Base-by-base conservation (phyloP, 1,140 invertebrate genomes). In the Anastrepha ludens region DNA sequence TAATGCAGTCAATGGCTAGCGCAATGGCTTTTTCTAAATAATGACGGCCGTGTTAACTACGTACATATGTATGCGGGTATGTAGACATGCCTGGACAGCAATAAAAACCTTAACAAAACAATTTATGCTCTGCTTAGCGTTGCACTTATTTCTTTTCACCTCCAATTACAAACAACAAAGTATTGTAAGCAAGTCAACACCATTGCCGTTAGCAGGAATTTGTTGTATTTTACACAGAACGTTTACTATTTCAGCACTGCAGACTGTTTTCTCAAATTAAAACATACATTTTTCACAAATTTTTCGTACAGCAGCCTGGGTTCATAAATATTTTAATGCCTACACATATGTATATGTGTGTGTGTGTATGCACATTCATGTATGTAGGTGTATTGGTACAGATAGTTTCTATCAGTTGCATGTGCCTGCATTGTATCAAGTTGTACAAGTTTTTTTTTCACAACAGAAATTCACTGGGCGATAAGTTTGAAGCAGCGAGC, bases 121-220 rank as follows among this genome's bases (percentile, higher is more conserved):
- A 8, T 78, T 86, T 64, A 86, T 86, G 85, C 85, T 86, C 85
- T 86, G 85, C 85, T 86, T 86, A 86, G 20, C 39, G n/a, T 29
- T 41, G 59, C 85, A 86, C 58, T 64, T 55, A 62, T 81, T 58
- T 67, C 20, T 67, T n/a, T 20, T 1, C 5, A 81, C 0, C 47
- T 81, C n/a, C 44, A 81, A 81, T 81, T 81, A 58, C 74, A 29
- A 13, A 67, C 41, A 44, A 20, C 1, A 6, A 74, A 47, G 41
- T 47, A n/a, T 55, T 55, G 5, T 47, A 41, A 44, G 74, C 55
- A 81, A 81, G 50, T 55, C 47, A 47, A 81, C 47, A 81, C 47
- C 47, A 9, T 58, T 20, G 74, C 44, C 5, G 74, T 81, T 55
- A 55, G 55, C 74, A 81, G 47, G 3, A 17, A 2, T 55, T 20